Conservation (phyloP, 2,888 invertebrate genomes). For the Chrysina gloriosa region DNA sequence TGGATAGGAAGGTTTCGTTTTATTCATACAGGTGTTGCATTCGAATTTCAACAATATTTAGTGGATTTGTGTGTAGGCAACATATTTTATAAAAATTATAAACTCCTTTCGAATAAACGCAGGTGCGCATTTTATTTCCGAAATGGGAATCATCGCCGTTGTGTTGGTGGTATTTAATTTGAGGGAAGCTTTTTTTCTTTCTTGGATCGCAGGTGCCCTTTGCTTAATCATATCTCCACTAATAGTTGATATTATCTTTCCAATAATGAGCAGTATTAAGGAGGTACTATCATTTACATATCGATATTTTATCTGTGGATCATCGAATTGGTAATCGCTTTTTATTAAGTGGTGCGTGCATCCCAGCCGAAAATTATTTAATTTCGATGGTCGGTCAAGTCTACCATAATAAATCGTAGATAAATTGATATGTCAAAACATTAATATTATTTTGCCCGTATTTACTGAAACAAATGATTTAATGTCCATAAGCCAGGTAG, state of each 20-base stretch:
- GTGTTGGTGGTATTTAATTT: conserved; percentile 51
- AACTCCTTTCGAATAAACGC: conserved; percentile 48
- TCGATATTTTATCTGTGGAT: conserved; percentile 43
- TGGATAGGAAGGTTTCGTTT: conserved; percentile 23
- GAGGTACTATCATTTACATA: conserved; percentile 48
- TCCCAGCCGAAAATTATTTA: conserved; percentile 36
- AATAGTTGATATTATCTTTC: conserved; percentile 46
- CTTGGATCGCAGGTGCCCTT: conserved; percentile 47
- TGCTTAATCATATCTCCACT: conserved; percentile 47
- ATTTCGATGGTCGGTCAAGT: conserved; percentile 16
- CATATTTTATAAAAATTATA: conserved; percentile 50
- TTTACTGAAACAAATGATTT: conserved; percentile 16
- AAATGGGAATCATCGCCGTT: conserved; percentile 42
- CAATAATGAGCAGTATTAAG: conserved; percentile 49
- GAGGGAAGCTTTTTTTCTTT: conserved; percentile 47
- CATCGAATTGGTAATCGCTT: conserved; percentile 46
- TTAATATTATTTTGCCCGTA: conserved; percentile 10
- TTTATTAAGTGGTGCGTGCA: conserved; percentile 39
- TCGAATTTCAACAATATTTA: conserved; percentile 40
- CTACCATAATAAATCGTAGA: conserved; percentile 29
- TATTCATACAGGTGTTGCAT: conserved; percentile 47
- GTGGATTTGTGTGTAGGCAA: conserved; percentile 50
- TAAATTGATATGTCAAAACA: conserved; percentile 35
- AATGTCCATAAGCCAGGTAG: background rate
- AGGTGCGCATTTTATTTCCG: conserved; percentile 44